Base-by-base conservation (phyloP, 2,113 vertebrate species). In the Hemiprocne comata region DNA sequence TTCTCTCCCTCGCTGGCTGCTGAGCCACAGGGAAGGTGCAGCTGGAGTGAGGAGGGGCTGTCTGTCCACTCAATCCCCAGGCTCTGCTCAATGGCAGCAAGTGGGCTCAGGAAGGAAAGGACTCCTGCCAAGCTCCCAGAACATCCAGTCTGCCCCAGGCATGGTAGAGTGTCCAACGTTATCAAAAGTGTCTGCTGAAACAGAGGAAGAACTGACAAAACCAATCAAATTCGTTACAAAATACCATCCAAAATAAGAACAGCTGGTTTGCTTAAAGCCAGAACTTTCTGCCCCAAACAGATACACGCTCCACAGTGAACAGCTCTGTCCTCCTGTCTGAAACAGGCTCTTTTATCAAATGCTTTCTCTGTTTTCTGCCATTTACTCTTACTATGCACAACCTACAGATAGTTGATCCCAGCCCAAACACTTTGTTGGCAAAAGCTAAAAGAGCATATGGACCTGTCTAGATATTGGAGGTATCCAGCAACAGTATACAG, bases 401-500 rank as follows among this genome's bases (percentile, higher is more conserved):
- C 78, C 85, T 85, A 66, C 83, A 83, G 66, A 48, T 38, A 90
- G 1, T 58, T 55, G 69, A 77, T 94, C 91, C 75, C 85, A 95
- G 71, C 72, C 82, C 44, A 82, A 93, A 72, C 69, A 31, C 64
- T 91, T 42, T 23, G 83, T 3, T 95, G 90, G 90, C 95, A 93
- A 38, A 80, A 80, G 51, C 72, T 71, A 29, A 40, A 91, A 67
- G 87, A 95, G 38, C 91, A 90, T 86, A 83, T 90, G 90, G 91
- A 65, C 71, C 62, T 83, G 85, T 91, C 95, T 91, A 66, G 82
- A 74, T 90, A 44, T 46, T 23, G 67, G 93, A 90, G 75, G 55
- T 77, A 90, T 60, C 87, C 93, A 93, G 90, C 86, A 91, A 88
- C 64, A 64, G 82, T 8, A 4, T 90, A 51, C 81, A 93, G 91